These are phyloP conservation scores for Orius insidiosus DNA, from an alignment of 1,140 invertebrate species.

Conservation along the genomic window DNA sequence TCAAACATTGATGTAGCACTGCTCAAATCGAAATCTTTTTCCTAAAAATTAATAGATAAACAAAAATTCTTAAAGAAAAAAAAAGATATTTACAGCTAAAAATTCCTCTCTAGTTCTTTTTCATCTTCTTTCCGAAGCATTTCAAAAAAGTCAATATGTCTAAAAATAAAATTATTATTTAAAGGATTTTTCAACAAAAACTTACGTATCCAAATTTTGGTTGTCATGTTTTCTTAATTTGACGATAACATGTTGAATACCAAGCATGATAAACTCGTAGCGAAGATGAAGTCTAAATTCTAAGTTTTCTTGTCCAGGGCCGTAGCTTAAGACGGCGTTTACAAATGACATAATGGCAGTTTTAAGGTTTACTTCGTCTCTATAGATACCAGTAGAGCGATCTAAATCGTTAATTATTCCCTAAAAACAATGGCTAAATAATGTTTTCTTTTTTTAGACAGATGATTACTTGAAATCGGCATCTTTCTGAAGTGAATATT, in stretches of 20 bases:
- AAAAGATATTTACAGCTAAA: conserved; percentile 37
- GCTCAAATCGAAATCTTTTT: conserved; percentile 80
- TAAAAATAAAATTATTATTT: conserved; percentile 20
- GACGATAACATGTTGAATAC: conserved; percentile 88
- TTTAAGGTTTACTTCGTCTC: conserved; percentile 80
- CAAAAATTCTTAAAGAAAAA: not conserved
- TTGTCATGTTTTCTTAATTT: conserved; percentile 84
- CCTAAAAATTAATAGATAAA: conserved; percentile 28
- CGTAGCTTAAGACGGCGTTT: conserved; percentile 92
- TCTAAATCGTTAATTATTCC: conserved; percentile 87
- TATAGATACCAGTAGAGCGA: conserved; percentile 62
- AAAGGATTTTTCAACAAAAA: conserved; percentile 14
- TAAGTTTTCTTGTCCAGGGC: conserved; percentile 84
- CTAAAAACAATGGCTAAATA: conserved; percentile 28
- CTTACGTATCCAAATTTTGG: conserved; percentile 68
- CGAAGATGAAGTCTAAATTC: conserved; percentile 90
- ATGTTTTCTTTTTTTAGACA: not conserved
- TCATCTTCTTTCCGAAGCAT: conserved; percentile 96
- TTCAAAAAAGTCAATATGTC: conserved; percentile 87
- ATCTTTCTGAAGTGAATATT: conserved; percentile 74
- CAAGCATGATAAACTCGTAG: conserved; percentile 93
- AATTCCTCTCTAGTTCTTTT: conserved; percentile 82
- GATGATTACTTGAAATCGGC: conserved; percentile 59
- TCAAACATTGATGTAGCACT: conserved; percentile 90
- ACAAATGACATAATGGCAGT: conserved; percentile 97